A percentile compares a stretch with the other conserved stretches of the same genome.
These are phyloP conservation scores for Penaeus indicus DNA, from an alignment of 1,140 invertebrate genomes.

Conservation along the genomic window DNA sequence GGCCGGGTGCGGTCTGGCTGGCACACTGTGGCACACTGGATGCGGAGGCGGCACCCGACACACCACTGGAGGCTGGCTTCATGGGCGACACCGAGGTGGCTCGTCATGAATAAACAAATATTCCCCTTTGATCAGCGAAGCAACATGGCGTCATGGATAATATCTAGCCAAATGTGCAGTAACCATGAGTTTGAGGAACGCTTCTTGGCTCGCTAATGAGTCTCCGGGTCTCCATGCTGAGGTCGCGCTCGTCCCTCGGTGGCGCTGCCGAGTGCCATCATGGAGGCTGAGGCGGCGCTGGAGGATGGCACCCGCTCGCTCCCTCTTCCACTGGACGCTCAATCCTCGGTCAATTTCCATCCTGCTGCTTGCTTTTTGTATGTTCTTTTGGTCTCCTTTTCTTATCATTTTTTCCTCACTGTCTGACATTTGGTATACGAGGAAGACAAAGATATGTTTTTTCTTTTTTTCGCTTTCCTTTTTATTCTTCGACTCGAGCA, in stretches of 20 bases:
- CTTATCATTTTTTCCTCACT: too few species aligned
- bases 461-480: too few species aligned
- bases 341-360: too few species aligned
- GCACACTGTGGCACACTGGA: conserved; percentile 49
- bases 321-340: not conserved
- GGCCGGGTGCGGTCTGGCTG: conserved; percentile 52
- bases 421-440: too few species aligned
- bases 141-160: conserved; percentile 39
- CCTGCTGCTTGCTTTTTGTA: too few species aligned
- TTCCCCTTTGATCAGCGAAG: conserved; percentile 35
- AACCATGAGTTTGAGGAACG: not conserved
- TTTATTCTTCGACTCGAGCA: too few species aligned
- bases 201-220: too few species aligned
- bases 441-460: too few species aligned
- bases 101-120: conserved; percentile 54
- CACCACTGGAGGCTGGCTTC: conserved; percentile 49
- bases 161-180: not conserved
- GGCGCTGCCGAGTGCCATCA: not conserved
- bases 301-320: not conserved
- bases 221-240: not conserved
- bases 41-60: conserved; percentile 51
- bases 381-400: too few species aligned
- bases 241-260: not conserved
- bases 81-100: conserved; percentile 18
- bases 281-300: too few species aligned